Evolutionary conservation across 2,888 invertebrate genomes (phyloP), one percentile per base, ranked within the genome.

Genomic region (Cryptops parisi): DNA sequence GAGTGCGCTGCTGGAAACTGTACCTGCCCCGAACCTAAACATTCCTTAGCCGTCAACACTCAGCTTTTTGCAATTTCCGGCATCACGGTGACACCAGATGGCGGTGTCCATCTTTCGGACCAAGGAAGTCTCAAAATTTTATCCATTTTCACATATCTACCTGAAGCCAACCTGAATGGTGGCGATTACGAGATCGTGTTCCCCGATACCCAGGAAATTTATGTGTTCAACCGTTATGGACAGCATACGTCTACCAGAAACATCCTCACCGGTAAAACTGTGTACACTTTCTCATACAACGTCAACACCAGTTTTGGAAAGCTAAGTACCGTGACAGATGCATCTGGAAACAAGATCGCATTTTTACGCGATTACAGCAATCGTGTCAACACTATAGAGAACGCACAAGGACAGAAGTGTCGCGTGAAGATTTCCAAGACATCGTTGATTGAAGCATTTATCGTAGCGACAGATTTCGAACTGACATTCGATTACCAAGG

Each of bases 211-310:
- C 93, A 94, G 68, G 96, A 96, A 68, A 83, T 89, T 56, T 91
- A 90, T 64, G 80, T 90, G 23, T 91, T 91, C 72, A 91, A 91
- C 33, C 61, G 68, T 25, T 91, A 90, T 65, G 97, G 98, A 1
- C 96, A 96, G 68, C 98, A 98, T 69, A 84, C 89, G 24, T 84
- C 85, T 24, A 96, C 96, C 2, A 87, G 86, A 68, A 93, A 94
- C 69, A 73, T 94, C 55, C 85, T 94, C 46, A 94, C 94, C n/a
- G 90, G 87, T 47, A 88, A 89, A 70, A 85, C 85, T 3, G 78
- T 91, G 67, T 96, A 94, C 70, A 87, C 90, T 47, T 97, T 97
- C 75, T 76, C 93, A 23, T 97, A 97, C 74, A 70, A 68, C 55
- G 70, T 71, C 9, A 72, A 72, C 58, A 71, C 72, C 0, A 68